A percentile compares a stretch with the other conserved stretches of the same genome.
phyloP scores from a whole-genome alignment of 2,888 invertebrate species.

The Andrena praecox region DNA sequence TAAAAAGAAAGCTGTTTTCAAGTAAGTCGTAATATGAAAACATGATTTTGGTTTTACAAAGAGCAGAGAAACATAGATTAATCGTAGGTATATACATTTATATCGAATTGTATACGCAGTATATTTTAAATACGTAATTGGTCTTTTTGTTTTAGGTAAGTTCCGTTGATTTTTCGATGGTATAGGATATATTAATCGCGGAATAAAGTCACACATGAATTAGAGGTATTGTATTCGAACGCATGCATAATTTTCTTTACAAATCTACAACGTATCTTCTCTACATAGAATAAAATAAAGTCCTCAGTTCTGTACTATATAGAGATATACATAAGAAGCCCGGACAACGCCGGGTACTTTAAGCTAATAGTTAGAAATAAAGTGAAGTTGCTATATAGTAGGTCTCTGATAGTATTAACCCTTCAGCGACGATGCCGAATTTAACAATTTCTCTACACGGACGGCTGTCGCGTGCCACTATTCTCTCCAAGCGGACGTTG shows the following conservation, averaged over 20 bases:
- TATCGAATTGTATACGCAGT: neutral
- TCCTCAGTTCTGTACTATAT: too few relatives aligned
- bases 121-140: neutral
- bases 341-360: too few relatives aligned
- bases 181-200: neutral
- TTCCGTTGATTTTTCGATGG: neutral
- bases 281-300: too few relatives aligned
- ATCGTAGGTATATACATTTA: neutral
- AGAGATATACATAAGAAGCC: too few relatives aligned
- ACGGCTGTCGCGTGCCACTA: too few relatives aligned
- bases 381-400: neutral
- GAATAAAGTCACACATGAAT: neutral
- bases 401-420: neutral
- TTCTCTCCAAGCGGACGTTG: too few relatives aligned
- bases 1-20: neutral
- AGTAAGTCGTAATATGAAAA: neutral
- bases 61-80: neutral
- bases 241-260: neutral
- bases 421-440: too few relatives aligned
- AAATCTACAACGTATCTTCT: neutral
- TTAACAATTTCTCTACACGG: too few relatives aligned
- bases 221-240: constrained; percentile 1
- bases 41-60: neutral
- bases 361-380: neutral
- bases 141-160: constrained; percentile 33